Conservation (phyloP, 2,113 vertebrate genomes). For the Serilophus lunatus region DNA sequence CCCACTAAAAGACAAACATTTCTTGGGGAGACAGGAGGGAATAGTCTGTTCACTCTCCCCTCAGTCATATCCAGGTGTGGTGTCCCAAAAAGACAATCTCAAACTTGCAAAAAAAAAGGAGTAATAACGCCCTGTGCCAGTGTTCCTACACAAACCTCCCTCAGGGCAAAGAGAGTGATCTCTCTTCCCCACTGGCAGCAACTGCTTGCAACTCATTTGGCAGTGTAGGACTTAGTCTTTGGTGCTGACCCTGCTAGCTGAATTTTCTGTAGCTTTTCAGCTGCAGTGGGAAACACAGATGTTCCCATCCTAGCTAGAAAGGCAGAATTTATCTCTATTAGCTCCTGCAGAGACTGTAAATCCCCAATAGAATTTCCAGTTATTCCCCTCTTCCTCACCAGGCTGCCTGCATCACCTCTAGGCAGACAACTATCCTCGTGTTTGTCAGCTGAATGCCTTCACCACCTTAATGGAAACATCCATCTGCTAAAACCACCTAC, state of each 20-base stretch:
- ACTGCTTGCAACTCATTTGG: not conserved
- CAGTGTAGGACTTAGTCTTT: not conserved
- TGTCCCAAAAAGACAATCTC: not conserved
- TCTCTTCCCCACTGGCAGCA: not conserved
- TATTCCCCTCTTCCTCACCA: not conserved
- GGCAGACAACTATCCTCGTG: not conserved
- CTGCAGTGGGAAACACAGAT: not conserved
- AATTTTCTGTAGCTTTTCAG: not conserved
- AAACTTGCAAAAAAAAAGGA: not conserved
- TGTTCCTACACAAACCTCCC: not conserved
- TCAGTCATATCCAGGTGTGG: not conserved
- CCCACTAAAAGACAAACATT: not conserved
- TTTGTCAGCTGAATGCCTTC: not conserved
- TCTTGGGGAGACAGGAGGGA: accelerated
- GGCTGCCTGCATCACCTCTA: not conserved
- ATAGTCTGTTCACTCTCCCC: not conserved
- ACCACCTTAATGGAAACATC: not conserved
- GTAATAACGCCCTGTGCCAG: not conserved
- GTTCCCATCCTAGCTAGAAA: not conserved
- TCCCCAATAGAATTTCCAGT: not conserved
- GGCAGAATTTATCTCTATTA: not conserved
- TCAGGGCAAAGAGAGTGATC: not conserved
- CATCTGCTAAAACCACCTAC: not conserved
- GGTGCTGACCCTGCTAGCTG: not conserved
- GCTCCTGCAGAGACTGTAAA: not conserved